Percentiles rank a stretch among this genome's conserved stretches.
Conservation (phyloP, 1,140 invertebrate genomes). For the Planococcus citri region DNA sequence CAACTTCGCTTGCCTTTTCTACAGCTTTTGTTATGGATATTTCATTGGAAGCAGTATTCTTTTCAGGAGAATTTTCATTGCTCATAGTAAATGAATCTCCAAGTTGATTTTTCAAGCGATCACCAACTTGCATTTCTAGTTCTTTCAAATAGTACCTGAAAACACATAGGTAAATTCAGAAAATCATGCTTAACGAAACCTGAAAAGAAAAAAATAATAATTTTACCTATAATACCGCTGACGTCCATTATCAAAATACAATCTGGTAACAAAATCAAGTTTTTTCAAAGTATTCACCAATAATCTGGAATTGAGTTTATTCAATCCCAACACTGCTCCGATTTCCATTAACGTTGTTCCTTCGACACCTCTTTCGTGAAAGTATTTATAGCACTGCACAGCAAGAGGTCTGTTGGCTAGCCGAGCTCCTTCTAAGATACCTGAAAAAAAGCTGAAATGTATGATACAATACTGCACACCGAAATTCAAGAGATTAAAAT, state of each 20-base stretch:
- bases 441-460: conserved; percentile 28
- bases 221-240: conserved; percentile 39
- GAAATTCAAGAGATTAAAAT: conserved; percentile 25
- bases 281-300: conserved; percentile 39
- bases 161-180: no score
- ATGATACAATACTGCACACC: background rate
- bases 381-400: conserved; percentile 37
- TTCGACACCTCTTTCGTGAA: conserved; percentile 36
- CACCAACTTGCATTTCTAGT: no score
- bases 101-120: no score
- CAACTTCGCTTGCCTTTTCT: no score
- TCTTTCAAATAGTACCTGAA: no score
- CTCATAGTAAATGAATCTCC: no score
- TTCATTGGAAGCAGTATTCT: no score
- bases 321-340: conserved; percentile 36
- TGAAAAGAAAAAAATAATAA: background rate
- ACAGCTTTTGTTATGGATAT: no score
- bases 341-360: conserved; percentile 40
- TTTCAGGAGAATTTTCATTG: no score
- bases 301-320: conserved; percentile 39
- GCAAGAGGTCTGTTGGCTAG: conserved; percentile 35
- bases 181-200: background rate
- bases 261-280: conserved; percentile 35
- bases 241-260: conserved; percentile 42
- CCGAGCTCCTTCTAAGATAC: conserved; percentile 34